Evolutionary conservation across 2,888 invertebrate genomes (phyloP).

Genomic region (Proisotoma minuta): DNA sequence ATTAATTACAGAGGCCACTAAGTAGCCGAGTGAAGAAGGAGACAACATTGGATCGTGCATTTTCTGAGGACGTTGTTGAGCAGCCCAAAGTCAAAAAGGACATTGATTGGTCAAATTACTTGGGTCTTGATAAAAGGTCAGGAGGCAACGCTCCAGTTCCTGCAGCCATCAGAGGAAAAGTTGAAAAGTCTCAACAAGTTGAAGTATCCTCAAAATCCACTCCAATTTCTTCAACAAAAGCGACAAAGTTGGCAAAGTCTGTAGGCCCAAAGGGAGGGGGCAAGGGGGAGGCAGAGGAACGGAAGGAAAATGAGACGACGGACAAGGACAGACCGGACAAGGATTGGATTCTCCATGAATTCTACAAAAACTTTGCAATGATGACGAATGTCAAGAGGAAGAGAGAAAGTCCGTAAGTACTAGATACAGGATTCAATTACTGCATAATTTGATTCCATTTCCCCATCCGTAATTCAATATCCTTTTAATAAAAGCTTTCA

Average conservation of each 20-base stretch:
- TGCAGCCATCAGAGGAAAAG: background rate
- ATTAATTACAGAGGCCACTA: slow-evolving; percentile 4
- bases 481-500: too few relatives aligned
- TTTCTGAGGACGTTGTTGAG: slow-evolving; percentile 16
- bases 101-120: slow-evolving; percentile 81
- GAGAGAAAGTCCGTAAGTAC: slow-evolving; percentile 35
- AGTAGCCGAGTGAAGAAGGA: slow-evolving; percentile 34
- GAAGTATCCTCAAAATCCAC: background rate
- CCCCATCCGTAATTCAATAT: too few relatives aligned
- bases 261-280: slow-evolving; percentile 5
- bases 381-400: slow-evolving; percentile 44
- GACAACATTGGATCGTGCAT: slow-evolving; percentile 35
- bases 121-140: slow-evolving; percentile 70
- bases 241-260: background rate
- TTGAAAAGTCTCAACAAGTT: too few relatives aligned
- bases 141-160: background rate
- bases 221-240: background rate
- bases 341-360: slow-evolving; percentile 58
- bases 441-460: too few relatives aligned
- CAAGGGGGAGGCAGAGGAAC: slow-evolving; percentile 23
- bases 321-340: slow-evolving; percentile 51
- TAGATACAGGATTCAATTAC: too few relatives aligned
- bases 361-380: slow-evolving; percentile 53
- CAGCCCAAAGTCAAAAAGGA: slow-evolving; percentile 69
- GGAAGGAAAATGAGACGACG: slow-evolving; percentile 56